Base-by-base conservation (phyloP, 2,113 vertebrate genomes). In the Xenopus laevis region DNA sequence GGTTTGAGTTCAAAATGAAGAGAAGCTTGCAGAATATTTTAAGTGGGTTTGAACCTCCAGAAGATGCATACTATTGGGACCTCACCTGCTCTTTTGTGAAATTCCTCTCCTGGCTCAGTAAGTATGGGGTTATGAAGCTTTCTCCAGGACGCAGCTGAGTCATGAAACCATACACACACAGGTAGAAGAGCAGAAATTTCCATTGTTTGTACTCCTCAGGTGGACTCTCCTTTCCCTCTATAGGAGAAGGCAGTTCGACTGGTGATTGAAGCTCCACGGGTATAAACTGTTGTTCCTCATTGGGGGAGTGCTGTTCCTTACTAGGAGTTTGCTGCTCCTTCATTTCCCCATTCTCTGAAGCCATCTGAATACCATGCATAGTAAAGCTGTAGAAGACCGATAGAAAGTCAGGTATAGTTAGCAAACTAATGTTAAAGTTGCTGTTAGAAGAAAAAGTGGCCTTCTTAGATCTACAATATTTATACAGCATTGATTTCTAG, bases 161-260 rank as follows among this genome's bases (percentile, higher is more conserved):
- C 92, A 96, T 88, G 79, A 97, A 97, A 50, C 95, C 95, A 0
- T 91, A 97, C 77, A 95, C 87, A 68, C 95, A 97, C 55, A 97
- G 82, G 68, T 87, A 95, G 47, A 83, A 68, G 4, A 95, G 92
- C 0, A 93, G 84, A 79, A 82, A 84, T 18, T 82, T 87, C 92
- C 91, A 92, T 12, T 84, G 80, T 12, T 45, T 64, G 2, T 15
- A 71, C 20, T 78, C 66, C 0, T 0, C 59, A 17, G 44, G 60
- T 0, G 5, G 62, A 1, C 8, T 15, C 23, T 46, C 46, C 4
- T 4, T 18, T 0, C 40, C 59, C 47, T 76, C 66, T 4, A 23
- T 13, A 0, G 66, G 46, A 0, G 73, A 53, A 11, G 63, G 40
- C 2, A 40, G 13, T 7, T 76, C 71, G 33, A 18, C 0, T 0